Base-by-base conservation (phyloP, 2,888 invertebrate genomes). In the Lottia scabra region DNA sequence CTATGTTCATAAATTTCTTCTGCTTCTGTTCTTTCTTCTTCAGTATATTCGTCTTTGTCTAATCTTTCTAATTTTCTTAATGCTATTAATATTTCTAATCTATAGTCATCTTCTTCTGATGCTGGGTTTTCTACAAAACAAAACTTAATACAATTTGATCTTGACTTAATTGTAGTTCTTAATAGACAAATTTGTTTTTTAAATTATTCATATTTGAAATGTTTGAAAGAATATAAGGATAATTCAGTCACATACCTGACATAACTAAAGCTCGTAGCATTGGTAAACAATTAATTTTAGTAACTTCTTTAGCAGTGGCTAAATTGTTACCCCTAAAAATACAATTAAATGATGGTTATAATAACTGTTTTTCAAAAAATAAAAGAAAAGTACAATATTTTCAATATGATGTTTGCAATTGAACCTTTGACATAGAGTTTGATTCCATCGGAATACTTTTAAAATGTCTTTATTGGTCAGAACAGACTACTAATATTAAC, bases 101-200 rank as follows among this genome's bases (percentile, higher is more conserved):
- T 76, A 75, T 89, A 90, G 68, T 88, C 87, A 74, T 89, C 89
- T 56, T 88, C 87, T 63, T 88, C 88, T 6, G 87, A 81, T n/a
- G 83, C 75, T 6, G 89, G 88, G 70, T 89, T 90, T 67, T 88
- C 89, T 87, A 13, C 27, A 43, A 45, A 67, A 19, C 13, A 63
- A 19, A 48, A 56, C 5, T 19, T 67, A 63, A 68, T 65, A 81
- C 81, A 80, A 64, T 6, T 85, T 69, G 13, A 81, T 80, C 3
- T 19, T n/a, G 43, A 19, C 45, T 16, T 3, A 19, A n/a, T n/a
- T 68, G 6, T 68, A 8, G 12, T 38, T 23, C 15, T 23, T 19
- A n/a, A n/a, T n/a, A 5, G 30, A 30, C 30, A 4, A 30, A 30
- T 30, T n/a, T n/a, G n/a, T n/a, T n/a, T n/a, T n/a, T n/a, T n/a